Evolutionary conservation across 1,140 invertebrate genomes (phyloP).

Genomic region (Oscheius sp.): DNA sequence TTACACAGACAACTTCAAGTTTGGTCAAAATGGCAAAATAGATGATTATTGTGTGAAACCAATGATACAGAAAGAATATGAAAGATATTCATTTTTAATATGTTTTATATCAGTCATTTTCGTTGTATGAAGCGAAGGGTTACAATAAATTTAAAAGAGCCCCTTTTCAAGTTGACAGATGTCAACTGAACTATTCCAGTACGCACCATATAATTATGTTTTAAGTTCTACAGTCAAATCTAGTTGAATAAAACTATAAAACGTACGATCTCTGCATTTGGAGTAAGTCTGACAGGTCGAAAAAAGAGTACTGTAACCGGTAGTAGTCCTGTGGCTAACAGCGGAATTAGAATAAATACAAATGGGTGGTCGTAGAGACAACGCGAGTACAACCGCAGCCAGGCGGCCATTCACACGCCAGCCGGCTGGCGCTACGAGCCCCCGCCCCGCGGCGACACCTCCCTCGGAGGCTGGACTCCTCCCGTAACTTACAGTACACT

Average conservation of each 20-base stretch:
- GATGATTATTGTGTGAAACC: no score
- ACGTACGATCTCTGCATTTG: conserved; percentile 55
- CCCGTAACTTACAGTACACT: no score
- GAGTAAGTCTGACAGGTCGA: conserved; percentile 42
- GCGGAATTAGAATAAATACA: conserved; percentile 10
- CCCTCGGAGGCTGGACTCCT: no score
- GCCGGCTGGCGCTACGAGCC: neutral
- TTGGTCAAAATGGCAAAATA: no score
- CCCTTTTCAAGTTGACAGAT: neutral
- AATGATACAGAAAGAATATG: neutral
- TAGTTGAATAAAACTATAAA: neutral
- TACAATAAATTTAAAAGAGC: neutral
- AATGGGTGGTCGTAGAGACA: conserved; percentile 24
- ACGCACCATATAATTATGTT: conserved; percentile 10
- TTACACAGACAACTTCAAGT: no score
- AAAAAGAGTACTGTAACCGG: conserved; percentile 37
- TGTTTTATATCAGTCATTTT: no score
- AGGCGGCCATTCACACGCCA: neutral
- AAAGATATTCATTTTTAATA: neutral
- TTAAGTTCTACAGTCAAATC: neutral
- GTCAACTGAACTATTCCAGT: neutral
- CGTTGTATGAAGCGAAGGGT: no score
- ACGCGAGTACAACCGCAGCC: conserved; percentile 20
- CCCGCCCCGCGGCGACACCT: no score
- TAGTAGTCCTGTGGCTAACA: conserved; percentile 35